These are phyloP conservation scores for Sycophila sp. DNA, from an alignment of 1,140 invertebrate genomes.

Conservation along the genomic window DNA sequence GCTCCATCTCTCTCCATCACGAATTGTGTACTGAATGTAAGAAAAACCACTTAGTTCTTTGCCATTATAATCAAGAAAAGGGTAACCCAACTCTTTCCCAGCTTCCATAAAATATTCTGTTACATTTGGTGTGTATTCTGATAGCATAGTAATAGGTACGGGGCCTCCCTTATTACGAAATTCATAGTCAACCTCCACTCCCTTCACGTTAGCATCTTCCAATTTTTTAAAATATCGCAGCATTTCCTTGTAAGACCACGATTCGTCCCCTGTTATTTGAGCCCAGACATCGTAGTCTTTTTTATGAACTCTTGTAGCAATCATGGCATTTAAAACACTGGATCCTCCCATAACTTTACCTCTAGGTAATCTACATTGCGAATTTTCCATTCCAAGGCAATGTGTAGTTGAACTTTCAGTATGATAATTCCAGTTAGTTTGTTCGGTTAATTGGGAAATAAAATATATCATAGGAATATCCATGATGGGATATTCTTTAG, in stretches of 20 bases:
- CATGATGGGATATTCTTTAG: constrained; percentile 71
- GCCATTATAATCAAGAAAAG: background rate
- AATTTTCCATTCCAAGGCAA: background rate
- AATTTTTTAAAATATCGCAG: background rate
- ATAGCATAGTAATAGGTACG: background rate
- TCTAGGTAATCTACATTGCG: background rate
- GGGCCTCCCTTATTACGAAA: too few relatives aligned
- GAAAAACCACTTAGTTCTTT: constrained; percentile 67
- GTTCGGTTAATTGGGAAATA: background rate
- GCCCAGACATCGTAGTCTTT: background rate
- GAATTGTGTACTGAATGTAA: constrained; percentile 75
- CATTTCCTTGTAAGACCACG: background rate
- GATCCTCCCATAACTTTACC: background rate
- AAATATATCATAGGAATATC: constrained; percentile 71
- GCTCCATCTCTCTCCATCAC: constrained; percentile 76
- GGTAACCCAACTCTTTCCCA: background rate
- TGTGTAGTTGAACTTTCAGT: background rate
- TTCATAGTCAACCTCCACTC: too few relatives aligned
- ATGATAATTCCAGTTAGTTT: background rate
- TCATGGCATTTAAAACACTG: background rate
- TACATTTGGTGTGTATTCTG: background rate
- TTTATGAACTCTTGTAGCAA: background rate
- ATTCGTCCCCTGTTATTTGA: background rate
- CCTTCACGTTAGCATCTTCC: too few relatives aligned
- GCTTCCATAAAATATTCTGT: background rate